phyloP scores from a whole-genome alignment of 2,888 invertebrate genomes.

The Lysandra coridon region DNA sequence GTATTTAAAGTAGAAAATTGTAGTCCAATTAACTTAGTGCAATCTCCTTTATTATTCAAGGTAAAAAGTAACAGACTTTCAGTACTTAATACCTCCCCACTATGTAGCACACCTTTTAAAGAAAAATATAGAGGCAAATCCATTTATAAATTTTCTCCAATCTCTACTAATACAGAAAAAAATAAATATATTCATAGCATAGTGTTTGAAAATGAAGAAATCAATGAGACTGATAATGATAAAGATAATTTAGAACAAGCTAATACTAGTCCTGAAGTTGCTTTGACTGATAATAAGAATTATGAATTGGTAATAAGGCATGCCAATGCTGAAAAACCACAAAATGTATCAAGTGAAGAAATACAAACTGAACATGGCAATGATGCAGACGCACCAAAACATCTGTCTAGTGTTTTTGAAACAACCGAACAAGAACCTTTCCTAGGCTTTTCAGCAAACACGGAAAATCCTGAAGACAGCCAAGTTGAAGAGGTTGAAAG shows the following conservation, averaged over 20 bases:
- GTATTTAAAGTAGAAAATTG: slow-evolving; percentile 50
- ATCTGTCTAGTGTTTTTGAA: background rate
- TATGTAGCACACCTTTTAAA: slow-evolving; percentile 69
- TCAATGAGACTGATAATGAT: slow-evolving; percentile 38
- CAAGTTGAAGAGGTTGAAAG: background rate
- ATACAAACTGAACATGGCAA: slow-evolving; percentile 1
- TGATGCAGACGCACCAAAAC: background rate
- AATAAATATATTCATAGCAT: slow-evolving; percentile 43
- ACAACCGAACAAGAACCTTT: slow-evolving; percentile 5
- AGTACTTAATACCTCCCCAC: slow-evolving; percentile 53
- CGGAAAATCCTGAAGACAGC: background rate
- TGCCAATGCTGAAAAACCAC: background rate
- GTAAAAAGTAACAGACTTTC: background rate
- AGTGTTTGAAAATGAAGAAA: slow-evolving; percentile 44
- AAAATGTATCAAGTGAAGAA: background rate
- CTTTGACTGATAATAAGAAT: background rate
- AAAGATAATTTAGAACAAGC: slow-evolving; percentile 3
- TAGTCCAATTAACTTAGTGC: slow-evolving; percentile 40
- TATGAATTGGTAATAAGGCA: background rate
- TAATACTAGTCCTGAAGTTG: background rate
- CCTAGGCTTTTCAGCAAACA: background rate
- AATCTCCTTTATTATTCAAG: slow-evolving; percentile 16
- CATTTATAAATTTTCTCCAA: slow-evolving; percentile 69
- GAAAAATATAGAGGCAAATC: slow-evolving; percentile 65
- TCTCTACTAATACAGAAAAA: slow-evolving; percentile 47